phyloP scores from a whole-genome alignment of 1,140 invertebrate genomes.

The Trichogramma pretiosum region DNA sequence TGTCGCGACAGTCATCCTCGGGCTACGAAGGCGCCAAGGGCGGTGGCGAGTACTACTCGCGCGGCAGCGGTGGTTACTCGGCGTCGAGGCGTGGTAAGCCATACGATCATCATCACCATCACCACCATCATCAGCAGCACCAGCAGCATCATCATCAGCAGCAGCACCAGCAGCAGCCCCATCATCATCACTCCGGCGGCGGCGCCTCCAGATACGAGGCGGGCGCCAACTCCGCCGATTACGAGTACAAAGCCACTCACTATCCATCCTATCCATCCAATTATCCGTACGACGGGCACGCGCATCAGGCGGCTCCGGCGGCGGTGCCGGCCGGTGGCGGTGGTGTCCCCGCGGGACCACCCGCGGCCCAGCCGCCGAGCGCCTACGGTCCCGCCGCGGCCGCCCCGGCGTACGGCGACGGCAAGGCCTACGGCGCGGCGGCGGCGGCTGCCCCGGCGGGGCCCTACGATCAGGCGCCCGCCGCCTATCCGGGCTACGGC shows the following conservation, averaged over 20 bases:
- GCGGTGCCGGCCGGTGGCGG: constrained; percentile 19
- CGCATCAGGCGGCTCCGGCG: constrained; percentile 17
- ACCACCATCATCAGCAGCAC: too few relatives aligned
- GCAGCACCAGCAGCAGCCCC: not conserved
- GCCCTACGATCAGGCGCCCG: constrained; percentile 25
- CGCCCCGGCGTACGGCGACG: not conserved
- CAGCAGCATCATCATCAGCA: too few relatives aligned
- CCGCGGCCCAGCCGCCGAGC: constrained; percentile 20
- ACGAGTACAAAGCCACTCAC: constrained; percentile 44
- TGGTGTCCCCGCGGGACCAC: constrained; percentile 23
- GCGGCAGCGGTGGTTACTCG: constrained; percentile 35
- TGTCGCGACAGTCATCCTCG: constrained; percentile 46
- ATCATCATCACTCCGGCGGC: constrained; percentile 4
- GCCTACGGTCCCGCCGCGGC: constrained; percentile 22
- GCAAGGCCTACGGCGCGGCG: not conserved
- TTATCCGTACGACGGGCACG: constrained; percentile 43
- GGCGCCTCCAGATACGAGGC: constrained; percentile 22
- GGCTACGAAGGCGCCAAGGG: constrained; percentile 43
- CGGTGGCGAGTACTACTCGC: constrained; percentile 42
- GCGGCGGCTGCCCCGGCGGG: not conserved
- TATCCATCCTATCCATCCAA: constrained; percentile 44
- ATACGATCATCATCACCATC: too few relatives aligned
- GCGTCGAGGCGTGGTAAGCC: constrained; percentile 26
- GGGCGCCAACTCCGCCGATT: constrained; percentile 31
- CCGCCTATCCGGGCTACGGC: not conserved